Evolutionary conservation across 1,140 invertebrate species (phyloP), one percentile per base, ranked within the genome.

Genomic region (Heliconius melpomene): DNA sequence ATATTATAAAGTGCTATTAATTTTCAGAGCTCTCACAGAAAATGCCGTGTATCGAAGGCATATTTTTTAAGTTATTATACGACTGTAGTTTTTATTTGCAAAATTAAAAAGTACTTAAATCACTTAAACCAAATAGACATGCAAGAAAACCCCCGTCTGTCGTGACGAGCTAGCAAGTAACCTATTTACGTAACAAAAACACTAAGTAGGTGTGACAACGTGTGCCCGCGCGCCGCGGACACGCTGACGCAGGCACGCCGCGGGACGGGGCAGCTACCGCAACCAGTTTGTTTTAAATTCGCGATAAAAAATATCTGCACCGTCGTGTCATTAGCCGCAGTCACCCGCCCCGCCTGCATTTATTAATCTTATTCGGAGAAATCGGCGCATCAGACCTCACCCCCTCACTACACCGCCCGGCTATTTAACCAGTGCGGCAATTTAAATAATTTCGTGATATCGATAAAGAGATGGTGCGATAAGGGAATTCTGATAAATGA

Each of bases 341-440:
- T 85, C 83, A 84, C 83, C 85, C 82, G 81, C 85, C 83, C 87
- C 89, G 87, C 87, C 84, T 91, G 90, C 88, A 91, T 93, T 91
- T 92, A 91, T 93, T 92, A 91, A 91, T 91, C 88, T 92, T 91
- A 91, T 92, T 93, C 91, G 90, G 89, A 91, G 91, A 93, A 92
- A 92, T 92, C 91, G 89, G 87, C 91, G 90, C 91, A 91, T 91
- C 89, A 87, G 23, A 52, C 75, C 85, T 73, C 76, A 70, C 85
- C 83, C 83, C 83, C 74, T 83, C 79, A 82, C 82, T 83, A 82
- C 78, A 57, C 79, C 82, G 78, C 75, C 50, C 50, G 50, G 50
- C 50, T 8, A 75, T 79, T 79, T 74, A 50, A 52, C 72, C 84
- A 86, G 87, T 83, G 85, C 75, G 75, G 72, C 29, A 40, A 54